Conservation (phyloP, 2,113 vertebrate species). For the Scortum barcoo region DNA sequence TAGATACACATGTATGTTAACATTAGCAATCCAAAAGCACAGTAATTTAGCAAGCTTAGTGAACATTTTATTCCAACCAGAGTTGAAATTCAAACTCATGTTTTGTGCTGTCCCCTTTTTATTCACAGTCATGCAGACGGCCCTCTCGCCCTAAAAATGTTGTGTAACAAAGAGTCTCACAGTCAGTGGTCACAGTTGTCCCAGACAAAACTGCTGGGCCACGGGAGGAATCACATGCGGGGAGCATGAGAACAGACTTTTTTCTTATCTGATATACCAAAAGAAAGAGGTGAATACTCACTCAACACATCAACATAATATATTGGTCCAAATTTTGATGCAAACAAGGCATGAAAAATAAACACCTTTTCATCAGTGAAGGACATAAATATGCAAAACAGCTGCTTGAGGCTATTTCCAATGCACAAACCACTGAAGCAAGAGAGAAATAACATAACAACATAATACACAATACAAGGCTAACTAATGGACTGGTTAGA, state of each 20-base stretch:
- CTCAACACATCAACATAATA: not conserved
- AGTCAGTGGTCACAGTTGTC: not conserved
- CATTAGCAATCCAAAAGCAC: not conserved
- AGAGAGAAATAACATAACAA: slow-evolving; percentile 21
- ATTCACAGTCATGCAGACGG: not conserved
- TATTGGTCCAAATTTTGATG: not conserved
- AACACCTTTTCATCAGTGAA: not conserved
- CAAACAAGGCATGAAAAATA: not conserved
- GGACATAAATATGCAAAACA: not conserved
- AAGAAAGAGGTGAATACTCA: not conserved
- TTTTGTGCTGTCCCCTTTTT: not conserved
- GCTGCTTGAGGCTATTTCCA: not conserved
- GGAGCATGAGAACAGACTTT: not conserved
- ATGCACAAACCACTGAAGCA: not conserved
- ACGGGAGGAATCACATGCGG: not conserved
- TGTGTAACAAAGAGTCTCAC: slow-evolving; percentile 9
- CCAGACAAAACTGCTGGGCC: not conserved
- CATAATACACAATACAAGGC: not conserved
- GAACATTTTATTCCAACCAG: not conserved
- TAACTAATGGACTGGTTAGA: not conserved
- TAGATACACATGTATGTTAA: not conserved
- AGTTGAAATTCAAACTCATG: not conserved
- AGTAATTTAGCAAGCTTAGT: not conserved
- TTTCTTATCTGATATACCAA: not conserved
- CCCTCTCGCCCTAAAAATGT: not conserved